Evolutionary conservation across 1,140 invertebrate species (phyloP).

Genomic region (Lepidurus arcticus): DNA sequence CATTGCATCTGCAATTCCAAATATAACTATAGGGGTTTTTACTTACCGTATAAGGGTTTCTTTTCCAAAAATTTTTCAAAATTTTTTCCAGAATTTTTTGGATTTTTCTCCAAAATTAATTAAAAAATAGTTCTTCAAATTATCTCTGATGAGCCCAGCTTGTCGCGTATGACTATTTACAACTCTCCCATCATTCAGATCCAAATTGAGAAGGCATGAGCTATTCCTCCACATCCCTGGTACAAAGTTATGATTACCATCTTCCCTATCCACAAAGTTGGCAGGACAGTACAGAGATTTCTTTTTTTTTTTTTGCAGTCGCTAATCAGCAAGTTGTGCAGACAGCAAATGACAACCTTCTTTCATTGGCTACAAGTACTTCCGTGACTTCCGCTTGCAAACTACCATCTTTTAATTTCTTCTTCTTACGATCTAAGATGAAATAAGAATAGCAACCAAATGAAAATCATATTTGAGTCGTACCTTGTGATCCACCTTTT

Average conservation of each 20-base stretch:
- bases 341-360: background rate
- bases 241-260: conserved; percentile 14
- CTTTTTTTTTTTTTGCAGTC: background rate
- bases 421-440: no score
- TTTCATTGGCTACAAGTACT: no score
- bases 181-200: background rate
- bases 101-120: background rate
- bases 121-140: conserved; percentile 26
- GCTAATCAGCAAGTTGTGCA: conserved; percentile 16
- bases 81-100: no score
- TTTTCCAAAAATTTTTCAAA: no score
- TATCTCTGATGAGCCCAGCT: conserved; percentile 1
- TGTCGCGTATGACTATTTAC: conserved; percentile 11
- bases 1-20: no score
- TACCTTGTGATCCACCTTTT: no score
- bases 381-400: no score
- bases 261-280: background rate
- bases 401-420: no score
- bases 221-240: background rate
- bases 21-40: no score
- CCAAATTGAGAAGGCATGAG: background rate
- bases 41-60: no score
- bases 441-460: no score
- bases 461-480: no score
- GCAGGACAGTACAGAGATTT: background rate